phyloP scores from a whole-genome alignment of 2,888 invertebrate genomes.

The Cantharis rustica region DNA sequence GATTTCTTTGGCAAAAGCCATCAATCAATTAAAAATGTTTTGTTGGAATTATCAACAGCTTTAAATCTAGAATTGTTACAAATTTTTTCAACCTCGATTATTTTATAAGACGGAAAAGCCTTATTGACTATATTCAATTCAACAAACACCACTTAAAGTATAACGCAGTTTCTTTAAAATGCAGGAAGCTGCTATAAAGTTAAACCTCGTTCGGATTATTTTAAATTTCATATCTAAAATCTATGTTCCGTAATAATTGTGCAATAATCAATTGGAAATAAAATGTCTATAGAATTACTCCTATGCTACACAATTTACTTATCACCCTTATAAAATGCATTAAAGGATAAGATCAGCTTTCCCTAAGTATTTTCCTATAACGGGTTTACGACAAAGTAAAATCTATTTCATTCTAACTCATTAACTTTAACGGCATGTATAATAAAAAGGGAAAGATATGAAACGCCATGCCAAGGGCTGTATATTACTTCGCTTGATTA shows the following conservation, averaged over 20 bases:
- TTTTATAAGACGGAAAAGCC: neutral
- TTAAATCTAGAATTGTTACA: neutral
- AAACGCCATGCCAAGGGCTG: conserved; percentile 31
- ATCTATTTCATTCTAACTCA: conserved; percentile 52
- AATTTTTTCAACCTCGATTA: neutral
- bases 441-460: conserved; percentile 30
- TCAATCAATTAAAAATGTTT: neutral
- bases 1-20: neutral
- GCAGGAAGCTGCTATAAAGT: neutral
- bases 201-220: neutral
- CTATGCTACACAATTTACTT: conserved; percentile 45
- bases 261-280: conserved; percentile 21
- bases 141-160: neutral
- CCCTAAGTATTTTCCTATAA: conserved; percentile 51
- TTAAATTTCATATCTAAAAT: neutral
- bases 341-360: conserved; percentile 48
- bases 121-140: neutral
- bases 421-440: conserved; percentile 45
- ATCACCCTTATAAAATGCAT: conserved; percentile 49
- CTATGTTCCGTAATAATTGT: neutral
- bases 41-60: neutral
- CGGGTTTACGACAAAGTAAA: conserved; percentile 47
- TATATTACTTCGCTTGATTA: conserved; percentile 45
- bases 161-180: neutral
- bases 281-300: conserved; percentile 33